Evolutionary conservation across 1,140 invertebrate genomes (phyloP).

Genomic region (Portunus trituberculatus): DNA sequence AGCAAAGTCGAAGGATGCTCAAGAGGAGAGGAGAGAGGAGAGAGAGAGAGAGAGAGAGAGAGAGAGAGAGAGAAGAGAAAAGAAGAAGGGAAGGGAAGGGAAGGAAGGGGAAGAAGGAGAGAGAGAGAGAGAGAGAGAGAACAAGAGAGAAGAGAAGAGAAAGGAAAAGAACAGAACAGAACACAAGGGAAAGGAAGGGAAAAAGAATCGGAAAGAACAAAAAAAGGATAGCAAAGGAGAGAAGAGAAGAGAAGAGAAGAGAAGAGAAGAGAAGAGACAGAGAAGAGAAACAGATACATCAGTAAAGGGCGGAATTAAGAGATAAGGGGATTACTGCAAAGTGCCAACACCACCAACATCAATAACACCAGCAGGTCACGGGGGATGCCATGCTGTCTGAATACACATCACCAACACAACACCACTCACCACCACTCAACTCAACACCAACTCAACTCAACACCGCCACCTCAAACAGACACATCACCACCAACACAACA

Average conservation of each 20-base stretch:
- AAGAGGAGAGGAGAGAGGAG: too few relatives aligned
- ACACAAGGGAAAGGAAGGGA: not conserved
- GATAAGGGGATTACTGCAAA: not conserved
- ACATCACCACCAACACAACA: too few relatives aligned
- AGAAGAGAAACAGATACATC: not conserved
- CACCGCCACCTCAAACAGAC: too few relatives aligned
- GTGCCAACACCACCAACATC: not conserved
- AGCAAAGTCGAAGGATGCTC: too few relatives aligned
- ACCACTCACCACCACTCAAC: too few relatives aligned
- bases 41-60: not conserved
- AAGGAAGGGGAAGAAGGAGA: not conserved
- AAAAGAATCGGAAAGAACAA: not conserved
- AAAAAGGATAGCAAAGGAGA: not conserved
- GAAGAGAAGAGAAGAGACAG: not conserved
- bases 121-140: not conserved
- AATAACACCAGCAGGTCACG: too few relatives aligned
- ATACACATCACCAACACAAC: too few relatives aligned
- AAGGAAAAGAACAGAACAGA: not conserved
- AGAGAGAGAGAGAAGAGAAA: too few relatives aligned
- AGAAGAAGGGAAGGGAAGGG: not conserved
- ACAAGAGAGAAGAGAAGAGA: not conserved
- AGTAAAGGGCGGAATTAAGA: not conserved
- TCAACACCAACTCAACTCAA: too few relatives aligned
- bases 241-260: not conserved
- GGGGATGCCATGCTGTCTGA: too few relatives aligned